A percentile compares a stretch with the other conserved stretches of the same genome.
Evolutionary conservation across 2,888 invertebrate species (phyloP).

Genomic region (Andrena camellia): DNA sequence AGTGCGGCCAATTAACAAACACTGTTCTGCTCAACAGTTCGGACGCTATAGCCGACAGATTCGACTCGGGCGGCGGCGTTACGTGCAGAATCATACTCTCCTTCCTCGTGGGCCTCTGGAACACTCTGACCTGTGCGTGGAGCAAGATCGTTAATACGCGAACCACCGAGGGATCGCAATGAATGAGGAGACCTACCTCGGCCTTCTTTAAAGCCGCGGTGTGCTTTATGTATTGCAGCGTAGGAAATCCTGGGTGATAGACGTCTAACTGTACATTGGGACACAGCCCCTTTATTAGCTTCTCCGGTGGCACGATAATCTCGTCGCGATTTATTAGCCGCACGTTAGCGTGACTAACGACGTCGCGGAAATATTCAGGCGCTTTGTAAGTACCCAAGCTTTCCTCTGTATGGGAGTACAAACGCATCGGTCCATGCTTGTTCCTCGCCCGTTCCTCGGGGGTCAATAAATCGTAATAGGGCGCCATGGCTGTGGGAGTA

Average conservation of each 20-base stretch:
- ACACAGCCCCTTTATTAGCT: constrained; percentile 90
- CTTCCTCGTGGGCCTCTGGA: constrained; percentile 93
- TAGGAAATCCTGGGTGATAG: constrained; percentile 96
- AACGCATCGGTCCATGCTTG: constrained; percentile 93
- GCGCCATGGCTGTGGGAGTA: constrained; percentile 88
- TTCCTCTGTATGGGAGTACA: constrained; percentile 89
- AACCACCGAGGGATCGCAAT: constrained; percentile 19
- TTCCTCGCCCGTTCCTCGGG: constrained; percentile 92
- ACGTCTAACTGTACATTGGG: constrained; percentile 89
- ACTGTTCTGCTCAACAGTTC: constrained; percentile 91
- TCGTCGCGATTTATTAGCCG: constrained; percentile 86
- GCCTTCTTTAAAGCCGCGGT: constrained; percentile 86
- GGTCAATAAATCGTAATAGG: constrained; percentile 89
- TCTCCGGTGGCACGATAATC: constrained; percentile 86
- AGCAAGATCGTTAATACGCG: constrained; percentile 41
- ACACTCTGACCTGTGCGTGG: constrained; percentile 92
- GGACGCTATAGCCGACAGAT: constrained; percentile 87
- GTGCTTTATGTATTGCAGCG: constrained; percentile 93
- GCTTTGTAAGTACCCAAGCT: constrained; percentile 87
- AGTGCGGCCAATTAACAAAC: constrained; percentile 97
- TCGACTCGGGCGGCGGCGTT: constrained; percentile 84
- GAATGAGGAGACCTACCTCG: constrained; percentile 77
- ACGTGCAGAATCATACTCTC: constrained; percentile 93
- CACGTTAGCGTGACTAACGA: constrained; percentile 87
- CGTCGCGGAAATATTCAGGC: constrained; percentile 88